These are phyloP conservation scores for Alligator sinensis DNA, from an alignment of 2,113 vertebrate species.

Conservation along the genomic window DNA sequence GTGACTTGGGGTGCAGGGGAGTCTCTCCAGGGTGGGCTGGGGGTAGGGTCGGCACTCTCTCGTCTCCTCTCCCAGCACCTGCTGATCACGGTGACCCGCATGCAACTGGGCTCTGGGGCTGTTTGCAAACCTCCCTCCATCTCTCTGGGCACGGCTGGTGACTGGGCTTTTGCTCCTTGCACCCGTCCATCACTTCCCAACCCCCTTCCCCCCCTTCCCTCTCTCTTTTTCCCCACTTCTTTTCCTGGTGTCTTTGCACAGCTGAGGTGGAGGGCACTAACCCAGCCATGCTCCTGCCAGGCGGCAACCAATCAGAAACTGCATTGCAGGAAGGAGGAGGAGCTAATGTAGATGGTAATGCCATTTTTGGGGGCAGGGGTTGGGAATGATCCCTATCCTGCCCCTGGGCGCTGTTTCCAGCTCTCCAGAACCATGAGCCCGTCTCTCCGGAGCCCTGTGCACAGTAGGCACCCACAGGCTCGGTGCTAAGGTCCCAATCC, in stretches of 20 bases:
- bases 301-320: conserved; percentile 74
- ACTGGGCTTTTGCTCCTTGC: neutral
- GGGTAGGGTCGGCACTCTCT: too few relatives aligned
- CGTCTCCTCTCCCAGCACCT: fast-evolving
- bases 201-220: neutral
- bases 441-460: neutral
- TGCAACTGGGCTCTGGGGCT: neutral
- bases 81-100: neutral
- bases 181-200: neutral
- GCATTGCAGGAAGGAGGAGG: conserved; percentile 76
- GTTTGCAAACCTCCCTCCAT: fast-evolving
- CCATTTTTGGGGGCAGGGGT: too few relatives aligned
- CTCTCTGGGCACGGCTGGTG: neutral
- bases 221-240: neutral
- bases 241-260: conserved; percentile 57
- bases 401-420: too few relatives aligned
- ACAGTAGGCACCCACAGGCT: too few relatives aligned
- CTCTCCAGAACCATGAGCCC: too few relatives aligned
- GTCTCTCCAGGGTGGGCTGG: neutral
- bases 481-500: too few relatives aligned
- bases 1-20: fast-evolving
- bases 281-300: conserved; percentile 60
- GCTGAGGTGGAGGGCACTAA: conserved; percentile 73
- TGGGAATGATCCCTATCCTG: too few relatives aligned
- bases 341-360: conserved; percentile 76